Evolutionary conservation across 2,888 invertebrate species (phyloP).

Genomic region (Ctena decussata): DNA sequence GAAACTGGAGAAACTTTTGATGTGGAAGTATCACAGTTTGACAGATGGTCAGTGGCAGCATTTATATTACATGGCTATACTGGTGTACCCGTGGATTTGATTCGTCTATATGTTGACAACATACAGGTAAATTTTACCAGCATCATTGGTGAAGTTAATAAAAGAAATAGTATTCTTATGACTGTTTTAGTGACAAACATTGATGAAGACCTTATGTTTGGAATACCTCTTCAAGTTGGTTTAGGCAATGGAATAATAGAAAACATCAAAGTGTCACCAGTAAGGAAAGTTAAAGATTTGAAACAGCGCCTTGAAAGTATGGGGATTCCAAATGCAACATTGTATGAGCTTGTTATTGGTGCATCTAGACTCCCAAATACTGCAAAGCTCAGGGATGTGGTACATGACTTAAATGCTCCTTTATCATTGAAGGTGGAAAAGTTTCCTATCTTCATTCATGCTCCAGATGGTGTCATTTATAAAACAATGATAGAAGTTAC

Average conservation of each 20-base stretch:
- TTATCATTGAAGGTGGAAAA: conserved; percentile 75
- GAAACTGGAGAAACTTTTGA: conserved; percentile 66
- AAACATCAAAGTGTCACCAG: conserved; percentile 74
- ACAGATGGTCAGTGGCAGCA: conserved; percentile 81
- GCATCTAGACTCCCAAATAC: conserved; percentile 70
- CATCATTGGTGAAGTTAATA: conserved; percentile 68
- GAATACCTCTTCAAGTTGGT: conserved; percentile 72
- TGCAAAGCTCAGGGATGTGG: conserved; percentile 69
- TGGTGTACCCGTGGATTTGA: conserved; percentile 78
- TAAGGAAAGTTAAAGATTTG: conserved; percentile 70
- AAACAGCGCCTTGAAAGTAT: conserved; percentile 76
- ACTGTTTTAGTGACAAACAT: conserved; percentile 69
- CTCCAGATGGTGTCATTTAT: conserved; percentile 77
- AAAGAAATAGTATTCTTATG: conserved; percentile 65
- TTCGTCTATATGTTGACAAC: conserved; percentile 70
- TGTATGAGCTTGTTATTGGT: conserved; percentile 71
- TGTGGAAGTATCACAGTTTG: conserved; percentile 75
- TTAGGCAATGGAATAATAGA: conserved; percentile 78
- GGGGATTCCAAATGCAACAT: conserved; percentile 78
- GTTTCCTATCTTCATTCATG: conserved; percentile 79
- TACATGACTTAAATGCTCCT: conserved; percentile 70
- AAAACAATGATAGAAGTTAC: conserved; percentile 74
- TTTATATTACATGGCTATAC: conserved; percentile 80
- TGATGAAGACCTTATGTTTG: conserved; percentile 74
- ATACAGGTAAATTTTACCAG: conserved; percentile 70